These are phyloP conservation scores for Polylopha cassiicola DNA, from an alignment of 2,888 invertebrate genomes.

Conservation along the genomic window DNA sequence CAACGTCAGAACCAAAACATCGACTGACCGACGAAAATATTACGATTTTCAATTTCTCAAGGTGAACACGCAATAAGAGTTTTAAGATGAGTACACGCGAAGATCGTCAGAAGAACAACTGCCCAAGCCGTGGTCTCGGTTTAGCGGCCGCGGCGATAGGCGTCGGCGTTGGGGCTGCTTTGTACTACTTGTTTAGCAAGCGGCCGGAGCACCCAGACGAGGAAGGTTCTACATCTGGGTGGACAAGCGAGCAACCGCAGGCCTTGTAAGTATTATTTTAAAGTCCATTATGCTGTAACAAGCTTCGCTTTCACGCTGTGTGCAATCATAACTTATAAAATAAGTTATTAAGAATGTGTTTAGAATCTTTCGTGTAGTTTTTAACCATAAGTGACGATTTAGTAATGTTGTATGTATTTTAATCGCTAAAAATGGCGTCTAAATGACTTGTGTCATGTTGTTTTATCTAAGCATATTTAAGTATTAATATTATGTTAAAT, in stretches of 20 bases:
- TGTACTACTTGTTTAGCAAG: conserved; percentile 66
- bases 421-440: no score
- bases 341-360: no score
- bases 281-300: conserved; percentile 21
- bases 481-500: no score
- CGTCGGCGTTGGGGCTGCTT: conserved; percentile 64
- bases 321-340: no score
- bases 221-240: conserved; percentile 49
- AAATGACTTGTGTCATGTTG: no score
- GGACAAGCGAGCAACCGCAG: conserved; percentile 41
- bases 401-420: no score
- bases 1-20: conserved; percentile 21
- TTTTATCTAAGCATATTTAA: no score
- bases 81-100: conserved; percentile 58
- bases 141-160: conserved; percentile 64
- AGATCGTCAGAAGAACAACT: conserved; percentile 48
- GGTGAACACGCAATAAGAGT: conserved; percentile 23
- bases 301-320: conserved; percentile 17
- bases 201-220: conserved; percentile 45
- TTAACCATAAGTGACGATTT: no score
- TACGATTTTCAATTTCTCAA: conserved; percentile 16
- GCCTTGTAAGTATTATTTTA: conserved; percentile 41
- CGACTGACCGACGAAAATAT: conserved; percentile 22
- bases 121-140: conserved; percentile 58
- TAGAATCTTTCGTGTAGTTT: no score